These are phyloP conservation scores for Ophiothrix spiculata DNA, from an alignment of 35 echinoderm and acorn worm genomes.

Conservation along the genomic window DNA sequence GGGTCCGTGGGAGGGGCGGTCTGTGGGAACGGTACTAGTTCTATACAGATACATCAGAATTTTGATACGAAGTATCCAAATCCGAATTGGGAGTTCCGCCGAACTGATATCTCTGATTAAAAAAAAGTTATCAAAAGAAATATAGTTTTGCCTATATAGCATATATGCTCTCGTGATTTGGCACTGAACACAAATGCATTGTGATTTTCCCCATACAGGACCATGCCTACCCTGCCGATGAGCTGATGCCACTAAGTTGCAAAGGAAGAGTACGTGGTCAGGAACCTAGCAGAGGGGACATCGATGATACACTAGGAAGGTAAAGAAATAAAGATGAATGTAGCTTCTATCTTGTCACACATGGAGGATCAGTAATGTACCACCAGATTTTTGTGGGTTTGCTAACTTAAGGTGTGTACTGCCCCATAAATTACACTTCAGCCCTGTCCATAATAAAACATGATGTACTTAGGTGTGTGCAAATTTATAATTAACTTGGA, in stretches of 20 bases:
- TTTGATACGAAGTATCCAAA: not conserved
- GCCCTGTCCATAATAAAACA: too few species aligned
- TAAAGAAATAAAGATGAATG: too few species aligned
- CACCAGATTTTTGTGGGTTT: too few species aligned
- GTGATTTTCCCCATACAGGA: slow-evolving; percentile 35
- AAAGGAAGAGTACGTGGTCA: slow-evolving; percentile 80
- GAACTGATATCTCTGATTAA: not conserved
- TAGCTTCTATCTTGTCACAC: too few species aligned
- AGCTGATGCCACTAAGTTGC: slow-evolving; percentile 98
- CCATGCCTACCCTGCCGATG: slow-evolving; percentile 95
- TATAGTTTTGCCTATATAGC: not conserved
- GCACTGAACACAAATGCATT: not conserved
- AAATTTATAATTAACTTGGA: too few species aligned
- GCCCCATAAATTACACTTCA: too few species aligned
- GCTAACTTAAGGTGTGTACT: too few species aligned
- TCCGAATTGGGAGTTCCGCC: not conserved
- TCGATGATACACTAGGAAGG: slow-evolving; percentile 94
- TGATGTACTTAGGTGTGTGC: too few species aligned
- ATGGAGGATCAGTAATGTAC: too few species aligned
- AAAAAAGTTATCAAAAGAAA: not conserved
- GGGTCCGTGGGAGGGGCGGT: too few species aligned
- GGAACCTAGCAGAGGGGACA: slow-evolving; percentile 85
- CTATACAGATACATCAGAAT: not conserved
- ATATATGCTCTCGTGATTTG: not conserved
- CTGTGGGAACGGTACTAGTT: not conserved